A percentile compares a stretch with the other conserved stretches of the same genome.
Conservation (phyloP, 1,140 invertebrate genomes). For the Radopholus similis region DNA sequence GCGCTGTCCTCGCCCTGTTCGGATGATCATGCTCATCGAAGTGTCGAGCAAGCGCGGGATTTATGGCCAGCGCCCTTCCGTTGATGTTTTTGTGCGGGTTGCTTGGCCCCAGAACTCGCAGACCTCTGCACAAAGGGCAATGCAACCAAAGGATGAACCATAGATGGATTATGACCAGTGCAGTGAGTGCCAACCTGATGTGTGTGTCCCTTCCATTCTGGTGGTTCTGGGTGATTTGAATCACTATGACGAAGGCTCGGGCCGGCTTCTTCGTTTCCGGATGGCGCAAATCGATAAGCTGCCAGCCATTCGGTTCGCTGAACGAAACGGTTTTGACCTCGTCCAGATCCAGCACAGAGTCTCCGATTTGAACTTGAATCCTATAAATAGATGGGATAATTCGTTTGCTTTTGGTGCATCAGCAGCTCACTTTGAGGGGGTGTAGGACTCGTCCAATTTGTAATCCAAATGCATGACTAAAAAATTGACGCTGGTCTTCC, state of each 20-base stretch:
- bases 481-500: slow-evolving; percentile 88
- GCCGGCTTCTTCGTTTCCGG: not conserved
- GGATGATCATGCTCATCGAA: slow-evolving; percentile 1
- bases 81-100: slow-evolving; percentile 18
- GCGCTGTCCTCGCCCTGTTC: not conserved
- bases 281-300: slow-evolving; percentile 65
- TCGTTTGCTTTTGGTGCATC: not conserved
- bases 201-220: slow-evolving; percentile 91
- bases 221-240: slow-evolving; percentile 79
- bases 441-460: slow-evolving; percentile 97
- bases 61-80: slow-evolving; percentile 17
- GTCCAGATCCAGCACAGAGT: slow-evolving; percentile 70
- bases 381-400: slow-evolving; percentile 10
- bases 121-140: not conserved
- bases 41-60: slow-evolving; percentile 6
- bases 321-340: slow-evolving; percentile 93
- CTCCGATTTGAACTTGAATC: slow-evolving; percentile 38
- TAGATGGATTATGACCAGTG: not conserved
- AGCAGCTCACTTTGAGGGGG: slow-evolving; percentile 73
- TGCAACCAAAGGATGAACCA: not conserved
- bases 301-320: slow-evolving; percentile 90
- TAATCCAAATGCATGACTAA: slow-evolving; percentile 96
- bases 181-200: slow-evolving; percentile 63
- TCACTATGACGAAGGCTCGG: slow-evolving; percentile 43
- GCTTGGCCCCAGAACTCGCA: slow-evolving; percentile 26